A percentile compares a stretch with the other conserved stretches of the same genome.
phyloP scores from a whole-genome alignment of 2,888 invertebrate species.

The Eucriotettix oculatus region DNA sequence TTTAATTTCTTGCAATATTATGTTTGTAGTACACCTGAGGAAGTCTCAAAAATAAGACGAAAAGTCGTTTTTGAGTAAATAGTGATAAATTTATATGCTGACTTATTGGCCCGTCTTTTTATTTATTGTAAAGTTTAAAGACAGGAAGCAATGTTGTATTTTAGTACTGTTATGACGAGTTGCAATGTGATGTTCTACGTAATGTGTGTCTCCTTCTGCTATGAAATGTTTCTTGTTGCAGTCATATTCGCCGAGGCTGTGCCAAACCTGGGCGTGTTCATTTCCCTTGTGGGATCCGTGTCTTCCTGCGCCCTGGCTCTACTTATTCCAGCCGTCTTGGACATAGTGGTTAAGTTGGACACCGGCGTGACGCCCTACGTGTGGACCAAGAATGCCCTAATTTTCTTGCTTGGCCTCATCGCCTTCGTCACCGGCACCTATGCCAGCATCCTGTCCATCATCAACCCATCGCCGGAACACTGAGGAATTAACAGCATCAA shows the following conservation, averaged over 20 bases:
- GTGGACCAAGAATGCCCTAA: constrained; percentile 39
- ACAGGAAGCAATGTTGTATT: no score
- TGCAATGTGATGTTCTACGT: no score
- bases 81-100: no score
- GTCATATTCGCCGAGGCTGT: constrained; percentile 73
- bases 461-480: constrained; percentile 15
- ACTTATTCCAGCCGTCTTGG: constrained; percentile 74
- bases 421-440: constrained; percentile 62
- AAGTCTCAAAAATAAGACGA: no score
- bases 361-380: constrained; percentile 28
- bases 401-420: constrained; percentile 48
- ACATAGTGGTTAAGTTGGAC: constrained; percentile 51
- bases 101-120: no score
- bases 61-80: no score
- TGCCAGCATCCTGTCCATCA: constrained; percentile 48
- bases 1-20: no score
- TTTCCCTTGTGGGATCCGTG: constrained; percentile 80
- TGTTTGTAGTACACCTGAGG: no score
- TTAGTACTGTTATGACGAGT: no score
- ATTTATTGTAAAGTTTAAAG: no score
- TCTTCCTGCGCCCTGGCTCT: constrained; percentile 77
- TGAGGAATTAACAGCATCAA: no score
- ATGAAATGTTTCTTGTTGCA: constrained; percentile 24
- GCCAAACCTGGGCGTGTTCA: constrained; percentile 71
- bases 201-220: no score